Evolutionary conservation across 1,140 invertebrate genomes (phyloP).

Genomic region (Macrotrachela quadricornifera): DNA sequence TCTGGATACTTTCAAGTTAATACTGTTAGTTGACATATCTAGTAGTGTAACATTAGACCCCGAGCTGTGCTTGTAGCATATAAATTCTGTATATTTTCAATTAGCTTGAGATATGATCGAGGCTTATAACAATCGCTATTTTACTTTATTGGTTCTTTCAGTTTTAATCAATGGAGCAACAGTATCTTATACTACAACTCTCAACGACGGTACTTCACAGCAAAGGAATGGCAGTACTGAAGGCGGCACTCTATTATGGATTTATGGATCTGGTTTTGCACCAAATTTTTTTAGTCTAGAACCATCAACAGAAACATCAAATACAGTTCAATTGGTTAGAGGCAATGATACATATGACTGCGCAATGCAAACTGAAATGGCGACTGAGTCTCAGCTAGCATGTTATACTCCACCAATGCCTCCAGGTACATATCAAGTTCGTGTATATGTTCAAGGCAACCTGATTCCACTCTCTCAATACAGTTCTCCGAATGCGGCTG

Average conservation of each 20-base stretch:
- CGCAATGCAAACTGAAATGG: neutral
- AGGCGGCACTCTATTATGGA: slow-evolving; percentile 2
- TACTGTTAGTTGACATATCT: no score
- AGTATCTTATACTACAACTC: neutral
- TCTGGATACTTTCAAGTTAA: no score
- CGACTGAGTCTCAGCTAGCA: neutral
- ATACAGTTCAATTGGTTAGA: neutral
- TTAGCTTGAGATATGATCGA: neutral
- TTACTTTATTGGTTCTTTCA: neutral
- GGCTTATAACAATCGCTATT: neutral
- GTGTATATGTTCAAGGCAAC: neutral
- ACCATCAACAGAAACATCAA: neutral
- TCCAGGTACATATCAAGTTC: neutral
- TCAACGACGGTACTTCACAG: neutral
- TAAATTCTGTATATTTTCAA: no score
- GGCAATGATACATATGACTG: neutral
- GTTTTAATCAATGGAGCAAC: neutral
- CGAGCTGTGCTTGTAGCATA: no score
- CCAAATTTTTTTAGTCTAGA: neutral
- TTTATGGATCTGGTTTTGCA: neutral
- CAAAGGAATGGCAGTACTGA: neutral
- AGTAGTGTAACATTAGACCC: no score
- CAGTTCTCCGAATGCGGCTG: neutral
- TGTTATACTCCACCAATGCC: slow-evolving; percentile 1
- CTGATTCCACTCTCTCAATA: slow-evolving; percentile 2